Conservation (phyloP, 2,797 vertebrate genomes). For the Urocyon cinereoargenteus region DNA sequence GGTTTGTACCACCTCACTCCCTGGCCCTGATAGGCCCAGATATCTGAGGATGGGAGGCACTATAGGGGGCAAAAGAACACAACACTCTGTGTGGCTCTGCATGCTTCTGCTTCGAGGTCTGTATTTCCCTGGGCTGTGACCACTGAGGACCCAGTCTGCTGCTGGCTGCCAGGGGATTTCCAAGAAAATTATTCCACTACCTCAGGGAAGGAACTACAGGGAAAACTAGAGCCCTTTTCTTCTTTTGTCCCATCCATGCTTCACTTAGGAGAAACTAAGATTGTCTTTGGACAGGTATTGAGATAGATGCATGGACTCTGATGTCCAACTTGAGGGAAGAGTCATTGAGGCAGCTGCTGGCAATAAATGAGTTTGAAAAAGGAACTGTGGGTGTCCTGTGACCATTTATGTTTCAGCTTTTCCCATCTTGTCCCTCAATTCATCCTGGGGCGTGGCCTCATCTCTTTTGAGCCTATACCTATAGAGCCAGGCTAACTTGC, state of each 20-base stretch:
- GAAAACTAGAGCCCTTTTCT: not conserved
- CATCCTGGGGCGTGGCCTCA: not conserved
- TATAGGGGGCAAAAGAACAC: not conserved
- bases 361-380: conserved; percentile 31
- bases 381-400: conserved; percentile 26
- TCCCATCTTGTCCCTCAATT: not conserved
- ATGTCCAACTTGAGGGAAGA: conserved; percentile 35
- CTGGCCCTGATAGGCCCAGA: not conserved
- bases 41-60: not conserved
- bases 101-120: not conserved
- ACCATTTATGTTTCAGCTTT: not conserved
- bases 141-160: not conserved
- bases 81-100: not conserved
- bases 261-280: conserved; percentile 36
- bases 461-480: not conserved
- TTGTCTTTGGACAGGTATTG: conserved; percentile 43
- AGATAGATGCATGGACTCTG: conserved; percentile 44
- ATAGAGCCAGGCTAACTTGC: not conserved
- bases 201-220: not conserved
- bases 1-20: conserved; percentile 87
- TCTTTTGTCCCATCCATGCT: conserved; percentile 38
- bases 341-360: not conserved
- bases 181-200: not conserved
- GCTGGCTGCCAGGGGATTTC: not conserved
- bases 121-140: not conserved